phyloP scores from a whole-genome alignment of 2,888 invertebrate genomes.

The Rhabditophanes sp. region DNA sequence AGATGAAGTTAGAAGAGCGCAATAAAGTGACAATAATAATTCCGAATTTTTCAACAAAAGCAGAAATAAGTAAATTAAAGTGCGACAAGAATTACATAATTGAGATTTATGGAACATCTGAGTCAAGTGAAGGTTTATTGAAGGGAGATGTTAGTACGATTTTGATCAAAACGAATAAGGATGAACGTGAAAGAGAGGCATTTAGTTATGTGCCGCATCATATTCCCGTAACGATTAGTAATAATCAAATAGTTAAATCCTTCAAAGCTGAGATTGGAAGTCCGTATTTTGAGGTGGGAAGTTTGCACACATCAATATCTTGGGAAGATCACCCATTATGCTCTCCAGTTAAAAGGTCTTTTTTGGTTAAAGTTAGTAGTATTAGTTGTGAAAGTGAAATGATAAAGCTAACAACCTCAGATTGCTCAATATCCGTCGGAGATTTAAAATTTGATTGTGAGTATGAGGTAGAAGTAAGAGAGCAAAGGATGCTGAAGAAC shows the following conservation, averaged over 20 bases:
- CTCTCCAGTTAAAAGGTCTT: slow-evolving; percentile 10
- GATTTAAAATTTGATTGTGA: slow-evolving; percentile 30
- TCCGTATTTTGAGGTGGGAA: slow-evolving; percentile 14
- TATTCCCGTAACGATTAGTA: neutral
- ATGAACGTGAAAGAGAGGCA: slow-evolving; percentile 7
- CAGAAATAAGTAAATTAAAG: slow-evolving; percentile 18
- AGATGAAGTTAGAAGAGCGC: slow-evolving; percentile 5
- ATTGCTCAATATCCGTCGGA: slow-evolving; percentile 22
- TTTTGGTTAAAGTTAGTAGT: slow-evolving; percentile 19
- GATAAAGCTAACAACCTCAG: slow-evolving; percentile 17
- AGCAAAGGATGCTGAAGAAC: no score
- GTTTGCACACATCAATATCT: slow-evolving; percentile 16
- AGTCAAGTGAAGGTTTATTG: slow-evolving; percentile 31
- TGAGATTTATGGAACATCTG: slow-evolving; percentile 32
- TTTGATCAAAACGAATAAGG: slow-evolving; percentile 23
- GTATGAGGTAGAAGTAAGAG: slow-evolving; percentile 19
- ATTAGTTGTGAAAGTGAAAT: slow-evolving; percentile 18
- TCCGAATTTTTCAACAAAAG: slow-evolving; percentile 25
- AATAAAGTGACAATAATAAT: slow-evolving; percentile 14
- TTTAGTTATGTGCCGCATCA: slow-evolving; percentile 6
- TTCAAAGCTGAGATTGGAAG: slow-evolving; percentile 14
- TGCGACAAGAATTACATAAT: slow-evolving; percentile 29
- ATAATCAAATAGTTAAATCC: slow-evolving; percentile 2
- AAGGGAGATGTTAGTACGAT: slow-evolving; percentile 33
- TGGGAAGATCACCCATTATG: slow-evolving; percentile 21